These are phyloP conservation scores for Drosophila kikkawai DNA, from an alignment of 1,140 invertebrate genomes.

Conservation along the genomic window DNA sequence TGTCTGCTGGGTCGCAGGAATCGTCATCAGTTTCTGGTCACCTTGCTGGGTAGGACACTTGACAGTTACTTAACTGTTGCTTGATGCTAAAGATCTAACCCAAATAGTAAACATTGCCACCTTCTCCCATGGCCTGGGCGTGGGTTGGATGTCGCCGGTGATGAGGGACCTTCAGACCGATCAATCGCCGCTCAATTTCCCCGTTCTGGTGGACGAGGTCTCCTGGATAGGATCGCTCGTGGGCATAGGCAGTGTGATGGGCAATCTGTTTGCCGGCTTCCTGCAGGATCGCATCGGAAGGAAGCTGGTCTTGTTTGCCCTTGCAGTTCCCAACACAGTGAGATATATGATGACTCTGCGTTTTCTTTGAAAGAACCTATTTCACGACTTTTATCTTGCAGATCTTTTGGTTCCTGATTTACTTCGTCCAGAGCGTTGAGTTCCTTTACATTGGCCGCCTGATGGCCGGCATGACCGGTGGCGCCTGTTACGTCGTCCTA, in stretches of 20 bases:
- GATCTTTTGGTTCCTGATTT: constrained; percentile 67
- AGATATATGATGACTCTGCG: constrained; percentile 15
- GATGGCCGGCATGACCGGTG: constrained; percentile 80
- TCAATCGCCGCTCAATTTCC: constrained; percentile 65
- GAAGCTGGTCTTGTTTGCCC: constrained; percentile 52
- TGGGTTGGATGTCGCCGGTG: constrained; percentile 85
- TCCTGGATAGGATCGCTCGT: constrained; percentile 78
- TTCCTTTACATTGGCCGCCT: constrained; percentile 81
- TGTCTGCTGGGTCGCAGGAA: constrained; percentile 60
- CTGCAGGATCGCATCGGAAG: constrained; percentile 71
- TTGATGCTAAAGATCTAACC: neutral
- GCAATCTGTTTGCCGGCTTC: constrained; percentile 58
- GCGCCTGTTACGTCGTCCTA: constrained; percentile 60
- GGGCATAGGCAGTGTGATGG: constrained; percentile 75
- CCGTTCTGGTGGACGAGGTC: constrained; percentile 52
- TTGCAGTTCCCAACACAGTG: constrained; percentile 58
- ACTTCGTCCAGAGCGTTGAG: constrained; percentile 62
- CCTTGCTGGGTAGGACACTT: constrained; percentile 51
- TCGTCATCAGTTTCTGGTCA: constrained; percentile 62
- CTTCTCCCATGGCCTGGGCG: constrained; percentile 84
- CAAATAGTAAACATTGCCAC: constrained; percentile 81
- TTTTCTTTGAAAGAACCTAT: neutral
- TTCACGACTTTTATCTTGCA: constrained; percentile 2
- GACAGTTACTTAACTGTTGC: no score
- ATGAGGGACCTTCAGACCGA: constrained; percentile 77